These are phyloP conservation scores for Philereme vetulata DNA, from an alignment of 2,888 invertebrate species.

Conservation along the genomic window DNA sequence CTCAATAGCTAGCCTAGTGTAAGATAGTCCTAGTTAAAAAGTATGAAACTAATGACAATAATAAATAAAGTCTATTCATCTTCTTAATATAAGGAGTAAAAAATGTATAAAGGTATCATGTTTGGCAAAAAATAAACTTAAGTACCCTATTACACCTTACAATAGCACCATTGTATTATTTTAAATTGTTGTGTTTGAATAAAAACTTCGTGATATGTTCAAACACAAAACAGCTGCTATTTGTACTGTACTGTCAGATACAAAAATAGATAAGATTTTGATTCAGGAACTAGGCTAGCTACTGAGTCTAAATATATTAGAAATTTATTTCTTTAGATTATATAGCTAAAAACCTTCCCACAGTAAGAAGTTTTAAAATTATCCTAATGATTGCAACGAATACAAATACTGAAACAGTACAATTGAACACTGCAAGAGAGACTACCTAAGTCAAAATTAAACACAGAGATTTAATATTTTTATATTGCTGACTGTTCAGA, in stretches of 20 bases:
- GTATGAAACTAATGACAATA: not conserved
- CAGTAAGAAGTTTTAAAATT: no score
- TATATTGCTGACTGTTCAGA: slow-evolving; percentile 27
- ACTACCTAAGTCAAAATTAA: no score
- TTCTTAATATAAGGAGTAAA: not conserved
- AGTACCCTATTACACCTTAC: not conserved
- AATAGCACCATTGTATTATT: slow-evolving; percentile 12
- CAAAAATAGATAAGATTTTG: not conserved
- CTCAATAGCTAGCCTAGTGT: not conserved
- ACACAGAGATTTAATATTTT: no score
- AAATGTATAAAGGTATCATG: not conserved
- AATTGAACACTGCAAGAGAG: no score
- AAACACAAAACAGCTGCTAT: slow-evolving; percentile 1
- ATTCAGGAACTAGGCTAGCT: no score
- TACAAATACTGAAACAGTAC: no score
- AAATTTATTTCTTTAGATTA: no score
- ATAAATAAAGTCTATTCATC: not conserved
- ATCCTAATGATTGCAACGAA: no score
- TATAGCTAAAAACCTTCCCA: no score
- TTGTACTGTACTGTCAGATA: not conserved
- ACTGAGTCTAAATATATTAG: no score
- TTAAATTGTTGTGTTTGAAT: slow-evolving; percentile 1
- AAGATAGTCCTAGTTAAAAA: not conserved
- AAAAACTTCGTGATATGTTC: slow-evolving; percentile 5
- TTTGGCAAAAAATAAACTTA: not conserved